Evolutionary conservation across 2,888 invertebrate species (phyloP).

Genomic region (Drymonia ruficornis): DNA sequence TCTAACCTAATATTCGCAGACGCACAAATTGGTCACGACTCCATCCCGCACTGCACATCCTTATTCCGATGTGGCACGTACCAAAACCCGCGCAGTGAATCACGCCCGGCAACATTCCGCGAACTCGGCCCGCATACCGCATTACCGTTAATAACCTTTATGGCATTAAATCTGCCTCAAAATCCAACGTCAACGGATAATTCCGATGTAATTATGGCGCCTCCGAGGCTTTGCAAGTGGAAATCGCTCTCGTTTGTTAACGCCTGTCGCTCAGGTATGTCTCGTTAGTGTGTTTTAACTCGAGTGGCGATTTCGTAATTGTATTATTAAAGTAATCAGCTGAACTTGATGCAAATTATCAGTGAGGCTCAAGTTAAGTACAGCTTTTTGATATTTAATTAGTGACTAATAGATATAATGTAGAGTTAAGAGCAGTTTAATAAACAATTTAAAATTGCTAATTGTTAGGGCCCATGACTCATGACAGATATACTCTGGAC

Average conservation of each 20-base stretch:
- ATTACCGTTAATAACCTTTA: conserved; percentile 70
- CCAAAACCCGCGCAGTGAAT: conserved; percentile 47
- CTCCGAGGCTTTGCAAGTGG: conserved; percentile 45
- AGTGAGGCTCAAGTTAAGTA: not conserved
- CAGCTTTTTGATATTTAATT: too few relatives aligned
- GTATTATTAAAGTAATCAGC: not conserved
- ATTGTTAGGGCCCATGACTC: too few relatives aligned
- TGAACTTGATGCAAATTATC: not conserved
- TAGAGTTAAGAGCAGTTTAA: too few relatives aligned
- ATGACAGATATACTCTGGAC: too few relatives aligned
- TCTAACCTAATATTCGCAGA: conserved; percentile 2
- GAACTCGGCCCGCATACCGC: conserved; percentile 55
- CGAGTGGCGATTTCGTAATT: conserved; percentile 1
- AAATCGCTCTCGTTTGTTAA: conserved; percentile 48
- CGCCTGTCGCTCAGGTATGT: conserved; percentile 36
- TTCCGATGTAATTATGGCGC: conserved; percentile 57
- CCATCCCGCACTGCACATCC: conserved; percentile 35
- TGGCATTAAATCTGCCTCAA: conserved; percentile 57
- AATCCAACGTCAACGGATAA: conserved; percentile 57
- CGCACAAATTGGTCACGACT: conserved; percentile 23
- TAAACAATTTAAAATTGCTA: too few relatives aligned
- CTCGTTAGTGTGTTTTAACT: conserved; percentile 20
- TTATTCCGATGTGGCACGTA: conserved; percentile 36
- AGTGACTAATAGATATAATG: too few relatives aligned
- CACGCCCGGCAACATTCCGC: conserved; percentile 61